phyloP scores from a whole-genome alignment of 2,888 invertebrate genomes.

The Dasysyrphus tricinctus region DNA sequence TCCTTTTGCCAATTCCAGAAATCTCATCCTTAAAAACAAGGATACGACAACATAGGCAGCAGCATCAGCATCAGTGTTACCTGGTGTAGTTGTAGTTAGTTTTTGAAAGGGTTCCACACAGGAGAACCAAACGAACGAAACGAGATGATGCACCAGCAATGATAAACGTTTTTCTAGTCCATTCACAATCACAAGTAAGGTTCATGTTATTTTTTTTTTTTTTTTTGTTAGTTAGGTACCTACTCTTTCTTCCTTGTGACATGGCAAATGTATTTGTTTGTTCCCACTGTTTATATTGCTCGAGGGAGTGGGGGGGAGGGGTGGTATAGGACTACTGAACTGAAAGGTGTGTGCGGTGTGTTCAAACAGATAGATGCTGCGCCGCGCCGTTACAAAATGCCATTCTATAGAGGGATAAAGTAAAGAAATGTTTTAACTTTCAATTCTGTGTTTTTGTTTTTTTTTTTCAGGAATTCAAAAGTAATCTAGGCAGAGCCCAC shows the following conservation, averaged over 20 bases:
- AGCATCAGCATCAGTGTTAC: neutral
- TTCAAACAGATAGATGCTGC: slow-evolving; percentile 36
- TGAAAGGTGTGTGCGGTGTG: slow-evolving; percentile 9
- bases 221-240: neutral
- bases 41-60: neutral
- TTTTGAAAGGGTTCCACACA: neutral
- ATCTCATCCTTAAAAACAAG: slow-evolving; percentile 56
- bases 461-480: slow-evolving; percentile 15
- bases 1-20: slow-evolving; percentile 69
- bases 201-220: neutral
- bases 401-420: neutral
- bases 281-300: slow-evolving; percentile 31
- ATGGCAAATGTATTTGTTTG: slow-evolving; percentile 69
- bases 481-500: slow-evolving; percentile 21
- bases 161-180: slow-evolving; percentile 58
- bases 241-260: slow-evolving; percentile 4
- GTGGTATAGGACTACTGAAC: neutral
- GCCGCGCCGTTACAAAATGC: slow-evolving; percentile 62
- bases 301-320: neutral
- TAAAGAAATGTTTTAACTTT: slow-evolving; percentile 67
- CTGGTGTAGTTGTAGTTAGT: neutral
- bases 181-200: slow-evolving; percentile 58
- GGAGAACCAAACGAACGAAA: neutral
- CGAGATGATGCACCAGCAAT: slow-evolving; percentile 49
- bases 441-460: slow-evolving; percentile 41